Base-by-base conservation (phyloP, 2,888 invertebrate genomes). In the Nymphalis urticae region DNA sequence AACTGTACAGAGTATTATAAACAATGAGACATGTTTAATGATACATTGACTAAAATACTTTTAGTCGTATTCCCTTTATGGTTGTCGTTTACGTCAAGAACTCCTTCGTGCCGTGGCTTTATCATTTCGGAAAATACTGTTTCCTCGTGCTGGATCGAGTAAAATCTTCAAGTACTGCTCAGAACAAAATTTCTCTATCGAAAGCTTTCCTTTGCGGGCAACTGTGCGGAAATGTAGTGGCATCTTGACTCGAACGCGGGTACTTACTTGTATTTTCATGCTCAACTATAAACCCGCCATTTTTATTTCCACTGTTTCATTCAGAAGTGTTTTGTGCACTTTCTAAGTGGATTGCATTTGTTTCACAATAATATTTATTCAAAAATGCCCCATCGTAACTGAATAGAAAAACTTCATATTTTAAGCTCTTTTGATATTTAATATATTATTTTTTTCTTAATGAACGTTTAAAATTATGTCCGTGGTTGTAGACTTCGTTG, bases 211-310 rank as follows among this genome's bases (percentile, higher is more conserved):
- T 87, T 86, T 85, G 79, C 81, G 79, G 78, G 79, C 80, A 86
- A 82, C 82, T 80, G 81, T 73, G 83, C 79, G 82, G 80, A 82
- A 82, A 79, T 75, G 79, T 79, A 86, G 85, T 78, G 83, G 81
- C 85, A 80, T 86, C 86, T 88, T 85, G 85, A 87, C 82, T 84
- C 81, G 75, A 81, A 83, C 79, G 82, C 78, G 76, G 78, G 78
- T 81, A 81, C 84, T 85, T 77, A 77, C 76, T 78, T 75, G 75
- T 79, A 79, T 82, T 85, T 82, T 81, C 81, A 82, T 83, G 85
- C 78, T 75, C 77, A 76, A 77, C 79, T 79, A 79, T 77, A 74
- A 78, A 74, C 70, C 79, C 75, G 79, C 79, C 77, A 78, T 80
- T 77, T 76, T 78, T 77, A 76, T 80, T 79, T 77, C 76, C 75